Percentiles rank a stretch among this genome's conserved stretches.
These are phyloP conservation scores for Onychorhynchus coronatus DNA, from an alignment of 2,113 vertebrate genomes.

Conservation along the genomic window DNA sequence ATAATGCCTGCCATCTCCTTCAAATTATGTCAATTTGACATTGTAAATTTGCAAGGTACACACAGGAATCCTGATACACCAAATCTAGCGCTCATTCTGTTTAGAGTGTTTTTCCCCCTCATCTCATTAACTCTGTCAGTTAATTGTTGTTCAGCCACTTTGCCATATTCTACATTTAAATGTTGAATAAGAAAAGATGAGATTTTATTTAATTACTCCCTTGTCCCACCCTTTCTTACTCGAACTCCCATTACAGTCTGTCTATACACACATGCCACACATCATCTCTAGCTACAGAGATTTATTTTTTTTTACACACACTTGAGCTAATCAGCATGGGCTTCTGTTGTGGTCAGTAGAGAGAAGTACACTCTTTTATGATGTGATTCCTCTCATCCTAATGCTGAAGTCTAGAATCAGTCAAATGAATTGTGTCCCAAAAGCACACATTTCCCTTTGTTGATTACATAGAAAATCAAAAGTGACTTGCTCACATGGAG, in stretches of 20 bases:
- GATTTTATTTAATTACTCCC: slow-evolving; percentile 41
- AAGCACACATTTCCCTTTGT: background rate
- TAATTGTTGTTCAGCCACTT: slow-evolving; percentile 40
- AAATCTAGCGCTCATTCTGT: background rate
- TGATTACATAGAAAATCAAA: slow-evolving; percentile 17
- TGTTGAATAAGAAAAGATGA: slow-evolving; percentile 35
- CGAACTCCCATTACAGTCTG: slow-evolving; percentile 17
- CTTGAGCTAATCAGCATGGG: background rate
- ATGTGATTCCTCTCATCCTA: background rate
- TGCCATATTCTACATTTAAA: slow-evolving; percentile 27
- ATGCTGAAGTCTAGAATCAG: background rate
- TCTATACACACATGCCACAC: background rate
- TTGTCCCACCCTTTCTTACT: background rate
- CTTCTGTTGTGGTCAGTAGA: background rate
- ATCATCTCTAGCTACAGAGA: background rate
- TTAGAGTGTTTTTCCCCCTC: background rate
- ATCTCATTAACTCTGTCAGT: slow-evolving; percentile 42
- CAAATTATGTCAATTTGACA: slow-evolving; percentile 50
- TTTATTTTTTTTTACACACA: background rate
- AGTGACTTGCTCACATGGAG: background rate
- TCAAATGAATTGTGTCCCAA: background rate
- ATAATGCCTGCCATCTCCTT: background rate
- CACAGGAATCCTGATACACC: slow-evolving; percentile 22
- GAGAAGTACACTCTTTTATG: background rate
- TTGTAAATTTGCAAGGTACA: slow-evolving; percentile 38